Conservation (phyloP, 2,113 vertebrate genomes). For the Eptesicus fuscus region DNA sequence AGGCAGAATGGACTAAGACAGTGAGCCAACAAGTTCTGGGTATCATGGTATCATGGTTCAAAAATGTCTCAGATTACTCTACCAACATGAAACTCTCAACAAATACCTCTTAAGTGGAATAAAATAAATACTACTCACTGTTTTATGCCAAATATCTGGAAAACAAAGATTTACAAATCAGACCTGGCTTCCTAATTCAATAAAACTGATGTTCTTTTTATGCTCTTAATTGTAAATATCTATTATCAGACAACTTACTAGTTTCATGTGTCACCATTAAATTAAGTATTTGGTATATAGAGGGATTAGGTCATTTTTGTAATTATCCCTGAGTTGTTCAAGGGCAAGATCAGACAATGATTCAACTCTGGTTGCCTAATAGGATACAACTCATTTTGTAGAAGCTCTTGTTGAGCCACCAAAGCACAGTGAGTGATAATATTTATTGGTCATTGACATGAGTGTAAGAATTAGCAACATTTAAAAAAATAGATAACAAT, state of each 20-base stretch:
- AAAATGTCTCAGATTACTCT: not conserved
- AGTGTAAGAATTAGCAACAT: not conserved
- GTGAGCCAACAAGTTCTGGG: not conserved
- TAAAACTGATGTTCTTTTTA: not conserved
- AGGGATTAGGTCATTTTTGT: not conserved
- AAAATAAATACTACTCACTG: not conserved
- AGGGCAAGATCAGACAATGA: not conserved
- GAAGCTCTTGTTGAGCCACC: not conserved
- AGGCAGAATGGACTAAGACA: not conserved
- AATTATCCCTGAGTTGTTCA: not conserved
- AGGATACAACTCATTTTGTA: not conserved
- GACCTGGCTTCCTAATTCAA: not conserved
- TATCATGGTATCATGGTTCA: not conserved
- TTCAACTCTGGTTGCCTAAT: not conserved
- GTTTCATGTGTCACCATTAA: not conserved
- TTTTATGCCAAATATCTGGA: not conserved
- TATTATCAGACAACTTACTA: not conserved
- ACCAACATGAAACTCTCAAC: not conserved
- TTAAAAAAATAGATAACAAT: not conserved
- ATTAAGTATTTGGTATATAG: not conserved
- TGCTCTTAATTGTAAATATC: not conserved
- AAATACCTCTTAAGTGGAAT: not conserved
- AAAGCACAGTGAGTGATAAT: not conserved
- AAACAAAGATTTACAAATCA: not conserved
- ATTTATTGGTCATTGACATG: not conserved